Evolutionary conservation across 2,797 vertebrate genomes (phyloP).

Genomic region (Phataginus tetradactyla): DNA sequence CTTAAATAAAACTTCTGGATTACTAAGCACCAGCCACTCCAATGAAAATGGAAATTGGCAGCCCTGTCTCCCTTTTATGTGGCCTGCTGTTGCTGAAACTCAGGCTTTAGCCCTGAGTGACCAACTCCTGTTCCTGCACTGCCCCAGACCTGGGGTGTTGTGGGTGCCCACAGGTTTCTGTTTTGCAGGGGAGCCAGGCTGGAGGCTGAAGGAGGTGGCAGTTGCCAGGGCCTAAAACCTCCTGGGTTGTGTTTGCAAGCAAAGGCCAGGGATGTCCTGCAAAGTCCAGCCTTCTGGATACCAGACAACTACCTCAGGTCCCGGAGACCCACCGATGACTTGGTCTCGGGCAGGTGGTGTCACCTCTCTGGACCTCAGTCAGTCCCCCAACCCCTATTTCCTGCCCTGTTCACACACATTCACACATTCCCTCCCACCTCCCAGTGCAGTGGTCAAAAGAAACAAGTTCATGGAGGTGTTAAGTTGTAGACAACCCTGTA

Average conservation of each 20-base stretch:
- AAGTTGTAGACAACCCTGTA: accelerated
- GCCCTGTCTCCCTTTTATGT: slow-evolving; percentile 82
- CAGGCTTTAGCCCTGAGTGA: slow-evolving; percentile 59
- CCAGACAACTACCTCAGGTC: not conserved
- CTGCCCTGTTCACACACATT: not conserved
- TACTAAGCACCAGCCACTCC: slow-evolving; percentile 88
- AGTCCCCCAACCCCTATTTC: not conserved
- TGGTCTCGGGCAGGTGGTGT: not conserved
- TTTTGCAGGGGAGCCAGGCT: not conserved
- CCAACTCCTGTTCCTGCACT: slow-evolving; percentile 53
- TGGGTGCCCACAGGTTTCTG: not conserved
- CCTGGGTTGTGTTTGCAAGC: not conserved
- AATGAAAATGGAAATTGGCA: slow-evolving; percentile 90
- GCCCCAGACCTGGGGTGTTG: accelerated
- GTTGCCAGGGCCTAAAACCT: not conserved
- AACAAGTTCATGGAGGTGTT: not conserved
- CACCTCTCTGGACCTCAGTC: not conserved
- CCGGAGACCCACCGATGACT: not conserved
- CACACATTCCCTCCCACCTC: not conserved
- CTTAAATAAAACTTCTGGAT: slow-evolving; percentile 92
- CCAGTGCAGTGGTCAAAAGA: not conserved
- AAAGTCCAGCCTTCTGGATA: not conserved
- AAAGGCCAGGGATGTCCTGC: not conserved
- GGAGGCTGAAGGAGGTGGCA: not conserved
- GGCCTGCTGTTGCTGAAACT: slow-evolving; percentile 78